Base-by-base conservation (phyloP, 1,140 invertebrate species). In the Orchesella cincta region DNA sequence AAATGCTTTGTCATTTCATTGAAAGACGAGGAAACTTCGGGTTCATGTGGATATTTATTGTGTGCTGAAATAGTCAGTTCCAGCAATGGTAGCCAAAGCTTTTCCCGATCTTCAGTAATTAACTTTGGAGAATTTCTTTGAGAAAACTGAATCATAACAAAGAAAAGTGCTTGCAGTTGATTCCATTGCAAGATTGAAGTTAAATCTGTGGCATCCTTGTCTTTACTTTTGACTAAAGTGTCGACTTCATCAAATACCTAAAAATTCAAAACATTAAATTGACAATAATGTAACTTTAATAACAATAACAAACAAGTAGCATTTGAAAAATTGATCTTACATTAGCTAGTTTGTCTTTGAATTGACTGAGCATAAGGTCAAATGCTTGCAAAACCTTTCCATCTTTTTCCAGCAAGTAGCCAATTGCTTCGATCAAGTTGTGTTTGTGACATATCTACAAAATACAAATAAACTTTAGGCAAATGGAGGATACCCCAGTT, bases 21-120 rank as follows among this genome's bases (percentile, higher is more conserved):
- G 29, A 85, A 84, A 31, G 82, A 83, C 51, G 77, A 76, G 76
- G 62, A 64, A 72, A 74, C 82, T 73, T 36, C 83, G 79, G 71
- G 84, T 84, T 76, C 84, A 81, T 39, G 78, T 74, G 76, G 85
- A 85, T 31, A 88, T 76, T 74, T 85, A 72, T 86, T 84, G 64
- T 87, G 87, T n/a, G 88, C 87, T 26, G 83, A 78, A 83, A 89
- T 86, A 29, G 89, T 81, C 3, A 85, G 80, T 74, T 89, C 88
- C 2, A 90, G 83, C 28, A 90, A 81, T 18, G 87, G 87, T 79
- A 89, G 87, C 88, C 89, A 90, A 23, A 89, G 78, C 26, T 84
- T 82, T 82, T 88, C 85, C 75, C 88, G 81, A 73, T 87, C 86
- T 76, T 87, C 85, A 18, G 8, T 36, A 23, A 46, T 74, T 80